Percentiles rank a stretch among this genome's conserved stretches.
Conservation (phyloP, 2,888 invertebrate species). For the Eristalis tenax region DNA sequence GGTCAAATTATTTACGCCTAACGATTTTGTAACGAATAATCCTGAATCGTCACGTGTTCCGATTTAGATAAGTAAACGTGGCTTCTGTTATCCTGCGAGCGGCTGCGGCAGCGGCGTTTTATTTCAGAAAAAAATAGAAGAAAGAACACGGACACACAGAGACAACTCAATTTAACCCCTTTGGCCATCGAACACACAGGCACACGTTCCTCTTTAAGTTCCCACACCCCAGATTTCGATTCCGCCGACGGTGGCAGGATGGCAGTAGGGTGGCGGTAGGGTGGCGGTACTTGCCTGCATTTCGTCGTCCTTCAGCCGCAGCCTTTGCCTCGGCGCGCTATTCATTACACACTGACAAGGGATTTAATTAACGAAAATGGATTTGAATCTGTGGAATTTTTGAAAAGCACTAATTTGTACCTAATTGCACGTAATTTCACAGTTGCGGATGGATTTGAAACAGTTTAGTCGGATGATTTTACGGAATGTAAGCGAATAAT, state of each 20-base stretch:
- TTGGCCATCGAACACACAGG: neutral
- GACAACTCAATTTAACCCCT: slow-evolving; percentile 59
- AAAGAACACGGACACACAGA: neutral
- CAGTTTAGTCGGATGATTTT: neutral
- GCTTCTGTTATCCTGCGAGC: slow-evolving; percentile 32
- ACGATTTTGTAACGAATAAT: slow-evolving; percentile 55
- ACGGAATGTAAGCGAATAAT: neutral
- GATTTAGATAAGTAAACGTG: slow-evolving; percentile 63
- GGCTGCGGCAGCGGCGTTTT: neutral
- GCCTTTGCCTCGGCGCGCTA: neutral
- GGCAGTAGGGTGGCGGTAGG: neutral
- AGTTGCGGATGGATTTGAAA: slow-evolving; percentile 1
- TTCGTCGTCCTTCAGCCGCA: neutral
- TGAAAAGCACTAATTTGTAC: neutral
- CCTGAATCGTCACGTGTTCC: slow-evolving; percentile 52
- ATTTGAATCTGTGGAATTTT: slow-evolving; percentile 11
- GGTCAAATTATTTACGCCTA: slow-evolving; percentile 65
- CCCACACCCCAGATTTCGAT: neutral
- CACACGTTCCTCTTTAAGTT: neutral
- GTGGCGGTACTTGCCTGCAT: neutral
- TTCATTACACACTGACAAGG: slow-evolving; percentile 8
- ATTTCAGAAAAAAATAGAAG: neutral
- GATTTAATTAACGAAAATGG: slow-evolving; percentile 21
- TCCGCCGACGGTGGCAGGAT: no score
- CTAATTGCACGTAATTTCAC: slow-evolving; percentile 4